These are phyloP conservation scores for Hyalella azteca DNA, from an alignment of 2,888 invertebrate genomes.

Conservation along the genomic window DNA sequence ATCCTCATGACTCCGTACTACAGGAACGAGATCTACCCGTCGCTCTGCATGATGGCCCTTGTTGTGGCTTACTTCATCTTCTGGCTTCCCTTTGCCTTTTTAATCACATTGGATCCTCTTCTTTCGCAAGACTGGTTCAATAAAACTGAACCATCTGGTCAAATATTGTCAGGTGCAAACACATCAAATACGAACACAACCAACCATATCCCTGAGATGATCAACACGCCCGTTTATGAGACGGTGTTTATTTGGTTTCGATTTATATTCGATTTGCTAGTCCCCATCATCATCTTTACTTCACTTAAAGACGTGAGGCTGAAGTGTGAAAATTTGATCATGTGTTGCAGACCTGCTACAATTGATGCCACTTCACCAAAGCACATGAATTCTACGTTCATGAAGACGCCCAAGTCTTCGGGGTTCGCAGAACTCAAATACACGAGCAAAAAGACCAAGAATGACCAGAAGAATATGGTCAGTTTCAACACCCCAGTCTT, in stretches of 20 bases:
- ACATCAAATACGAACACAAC: background rate
- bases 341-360: constrained; percentile 59
- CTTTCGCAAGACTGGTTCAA: constrained; percentile 48
- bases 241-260: constrained; percentile 60
- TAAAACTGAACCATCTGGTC: no score
- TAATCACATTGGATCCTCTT: constrained; percentile 45
- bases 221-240: constrained; percentile 57
- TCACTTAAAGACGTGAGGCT: constrained; percentile 60
- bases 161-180: background rate
- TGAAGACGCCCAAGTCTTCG: constrained; percentile 35
- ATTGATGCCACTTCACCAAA: constrained; percentile 58
- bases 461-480: constrained; percentile 57
- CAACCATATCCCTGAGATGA: constrained; percentile 40
- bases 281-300: constrained; percentile 59
- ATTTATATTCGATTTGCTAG: constrained; percentile 59
- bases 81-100: constrained; percentile 45
- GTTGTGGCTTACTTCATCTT: constrained; percentile 43
- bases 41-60: constrained; percentile 19
- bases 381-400: constrained; percentile 45
- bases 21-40: constrained; percentile 51
- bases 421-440: constrained; percentile 39
- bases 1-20: constrained; percentile 56
- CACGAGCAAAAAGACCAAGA: constrained; percentile 54
- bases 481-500: constrained; percentile 60
- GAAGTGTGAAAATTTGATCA: constrained; percentile 59